Base-by-base conservation (phyloP, 1,140 invertebrate genomes). In the Heliconius nattereri region DNA sequence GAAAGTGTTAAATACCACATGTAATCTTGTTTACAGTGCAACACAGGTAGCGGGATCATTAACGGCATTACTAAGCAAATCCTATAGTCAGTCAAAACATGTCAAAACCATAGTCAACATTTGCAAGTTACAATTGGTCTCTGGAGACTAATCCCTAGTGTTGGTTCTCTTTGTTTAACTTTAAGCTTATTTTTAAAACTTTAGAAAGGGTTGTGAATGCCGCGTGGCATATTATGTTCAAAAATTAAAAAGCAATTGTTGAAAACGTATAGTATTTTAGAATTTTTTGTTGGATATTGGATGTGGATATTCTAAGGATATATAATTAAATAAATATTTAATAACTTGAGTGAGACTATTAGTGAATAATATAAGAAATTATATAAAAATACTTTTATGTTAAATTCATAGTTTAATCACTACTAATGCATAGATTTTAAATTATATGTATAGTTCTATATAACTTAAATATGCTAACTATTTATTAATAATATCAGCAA, bases 11-110 rank as follows among this genome's bases (percentile, higher is more conserved):
- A 72, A 35, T 37, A 29, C 9, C 9, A 37, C 32, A 20, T 60
- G 35, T 37, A 71, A 72, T 37, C 23, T 66, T 66, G 20, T 32
- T 77, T 54, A 54, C 70, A 26, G 70, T 52, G 1, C 40, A 85
- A 86, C 45, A 82, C 89, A 90, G 87, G 90, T 91, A 90, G 88
- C 86, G 3, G 74, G 78, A 71, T 76, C 70, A 77, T 79, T 84
- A 85, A 85, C 81, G 87, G 84, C 89, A 90, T 91, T 91, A 91
- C 89, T 76, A 84, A 85, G 87, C 89, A 89, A 82, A 86, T 87
- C 86, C 87, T 35, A 83, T 84, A 84, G 82, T 29, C 73, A 83
- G 90, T 93, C 92, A 93, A 89, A 93, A 92, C 87, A 93, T 87
- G 85, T 90, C 91, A 92, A 90, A 93, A 87, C 82, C 82, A 26